phyloP scores from a whole-genome alignment of 35 echinoderm and acorn worm species.

The Ophioderma brevispina region DNA sequence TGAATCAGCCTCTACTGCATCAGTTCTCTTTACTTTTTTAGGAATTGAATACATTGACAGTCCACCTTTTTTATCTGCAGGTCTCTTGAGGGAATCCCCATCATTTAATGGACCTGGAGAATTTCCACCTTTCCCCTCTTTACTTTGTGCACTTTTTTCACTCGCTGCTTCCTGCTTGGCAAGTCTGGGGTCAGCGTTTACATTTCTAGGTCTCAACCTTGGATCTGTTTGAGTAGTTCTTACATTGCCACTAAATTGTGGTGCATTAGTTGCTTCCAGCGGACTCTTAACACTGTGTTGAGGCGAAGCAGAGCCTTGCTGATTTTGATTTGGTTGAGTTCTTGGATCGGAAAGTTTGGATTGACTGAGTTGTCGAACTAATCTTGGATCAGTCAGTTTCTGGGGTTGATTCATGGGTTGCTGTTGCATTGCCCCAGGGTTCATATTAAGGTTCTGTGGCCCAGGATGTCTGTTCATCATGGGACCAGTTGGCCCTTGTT shows the following conservation, averaged over 20 bases:
- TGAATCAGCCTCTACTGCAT: slow-evolving; percentile 28
- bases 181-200: not conserved
- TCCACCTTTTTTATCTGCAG: slow-evolving; percentile 4
- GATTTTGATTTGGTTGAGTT: not conserved
- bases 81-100: slow-evolving; percentile 13
- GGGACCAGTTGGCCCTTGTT: not conserved
- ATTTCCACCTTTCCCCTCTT: slow-evolving; percentile 12
- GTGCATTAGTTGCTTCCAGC: not conserved
- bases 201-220: not conserved
- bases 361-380: slow-evolving; percentile 16
- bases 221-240: not conserved
- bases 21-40: slow-evolving; percentile 35
- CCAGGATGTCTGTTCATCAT: not conserved
- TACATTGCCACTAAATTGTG: not conserved
- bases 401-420: not conserved
- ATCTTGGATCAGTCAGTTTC: slow-evolving; percentile 11
- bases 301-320: not conserved
- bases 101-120: not conserved
- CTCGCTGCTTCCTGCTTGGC: slow-evolving; percentile 23
- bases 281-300: not conserved
- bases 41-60: slow-evolving; percentile 54
- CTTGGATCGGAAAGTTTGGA: slow-evolving; percentile 21
- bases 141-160: slow-evolving; percentile 12
- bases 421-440: not conserved
- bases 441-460: not conserved